phyloP scores from a whole-genome alignment of 2,797 vertebrate genomes.

The Scomberomorus guttatus region DNA sequence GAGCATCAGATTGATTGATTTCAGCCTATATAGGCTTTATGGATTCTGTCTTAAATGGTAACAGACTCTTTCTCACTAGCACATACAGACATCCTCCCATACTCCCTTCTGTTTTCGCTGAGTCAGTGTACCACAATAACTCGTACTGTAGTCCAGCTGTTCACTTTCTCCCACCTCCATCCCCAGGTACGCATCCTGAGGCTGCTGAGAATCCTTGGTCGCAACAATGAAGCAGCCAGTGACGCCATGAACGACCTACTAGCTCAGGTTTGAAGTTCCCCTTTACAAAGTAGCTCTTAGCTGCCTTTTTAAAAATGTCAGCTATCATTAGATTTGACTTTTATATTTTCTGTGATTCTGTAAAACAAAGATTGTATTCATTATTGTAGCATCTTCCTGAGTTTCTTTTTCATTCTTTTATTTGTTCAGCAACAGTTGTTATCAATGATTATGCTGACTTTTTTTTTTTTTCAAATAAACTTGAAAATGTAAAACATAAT shows the following conservation, averaged over 20 bases:
- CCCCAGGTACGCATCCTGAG: slow-evolving; percentile 91
- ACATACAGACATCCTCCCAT: neutral
- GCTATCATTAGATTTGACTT: no score
- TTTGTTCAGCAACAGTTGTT: neutral
- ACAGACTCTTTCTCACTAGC: neutral
- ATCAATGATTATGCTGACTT: slow-evolving; percentile 1
- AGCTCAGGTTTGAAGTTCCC: slow-evolving; percentile 87
- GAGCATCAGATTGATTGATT: neutral
- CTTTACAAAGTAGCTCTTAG: neutral
- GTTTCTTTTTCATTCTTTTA: neutral
- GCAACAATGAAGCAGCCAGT: slow-evolving; percentile 88
- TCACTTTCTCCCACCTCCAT: neutral
- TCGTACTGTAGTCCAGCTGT: neutral
- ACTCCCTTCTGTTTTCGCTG: neutral
- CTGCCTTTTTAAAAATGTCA: neutral
- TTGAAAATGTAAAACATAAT: neutral
- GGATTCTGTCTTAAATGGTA: neutral
- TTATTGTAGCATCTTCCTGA: neutral
- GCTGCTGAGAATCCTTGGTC: slow-evolving; percentile 91
- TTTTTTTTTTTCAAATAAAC: neutral
- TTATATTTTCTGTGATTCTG: neutral
- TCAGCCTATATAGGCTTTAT: neutral
- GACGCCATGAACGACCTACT: slow-evolving; percentile 93
- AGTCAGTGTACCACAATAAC: slow-evolving; percentile 9
- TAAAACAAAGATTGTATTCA: neutral